Evolutionary conservation across 2,113 vertebrate species (phyloP), one percentile per base, ranked within the genome.

Genomic region (Rhizomys pruinosus): DNA sequence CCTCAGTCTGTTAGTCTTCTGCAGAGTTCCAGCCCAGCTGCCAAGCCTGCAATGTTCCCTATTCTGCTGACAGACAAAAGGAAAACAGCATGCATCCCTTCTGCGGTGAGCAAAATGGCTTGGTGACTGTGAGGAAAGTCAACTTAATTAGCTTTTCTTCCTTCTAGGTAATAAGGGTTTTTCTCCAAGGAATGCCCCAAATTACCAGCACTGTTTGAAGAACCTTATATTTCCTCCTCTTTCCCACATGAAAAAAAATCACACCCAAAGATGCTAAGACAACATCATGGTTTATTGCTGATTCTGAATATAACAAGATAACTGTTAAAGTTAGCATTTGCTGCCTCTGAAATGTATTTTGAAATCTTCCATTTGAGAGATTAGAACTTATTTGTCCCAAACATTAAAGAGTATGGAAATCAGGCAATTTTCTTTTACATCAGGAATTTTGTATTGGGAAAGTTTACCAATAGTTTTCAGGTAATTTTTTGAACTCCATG

Each of bases 101-200:
- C 74, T 93, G 76, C 68, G 23, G 91, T 57, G 79, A 90, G 90
- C 55, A 64, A 93, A 94, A 93, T 37, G 92, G 93, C 71, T 89
- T 92, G 76, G 59, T 87, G 84, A 81, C 22, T 71, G 61, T 89
- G 82, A 92, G 92, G 85, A 92, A 89, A 37, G 27, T 80, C 23
- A 22, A 64, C 55, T 80, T 95, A 92, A 96, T 97, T 94, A 96
- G 94, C 68, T 91, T 93, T 87, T 86, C 73, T 69, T 84, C 85
- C 80, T 95, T 93, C 85, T 27, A 93, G 86, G 86, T 95, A 93
- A 64, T 94, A 95, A 95, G 61, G 55, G 27, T 78, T 96, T n/a
- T 96, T 96, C 86, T 87, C 92, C 68, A 92, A 89, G 84, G 87
- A 94, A 90, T 71, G 34, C 6, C 76, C 42, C 5, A 79, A 92